phyloP scores from a whole-genome alignment of 1,140 invertebrate genomes.

The Panulirus ornatus region DNA sequence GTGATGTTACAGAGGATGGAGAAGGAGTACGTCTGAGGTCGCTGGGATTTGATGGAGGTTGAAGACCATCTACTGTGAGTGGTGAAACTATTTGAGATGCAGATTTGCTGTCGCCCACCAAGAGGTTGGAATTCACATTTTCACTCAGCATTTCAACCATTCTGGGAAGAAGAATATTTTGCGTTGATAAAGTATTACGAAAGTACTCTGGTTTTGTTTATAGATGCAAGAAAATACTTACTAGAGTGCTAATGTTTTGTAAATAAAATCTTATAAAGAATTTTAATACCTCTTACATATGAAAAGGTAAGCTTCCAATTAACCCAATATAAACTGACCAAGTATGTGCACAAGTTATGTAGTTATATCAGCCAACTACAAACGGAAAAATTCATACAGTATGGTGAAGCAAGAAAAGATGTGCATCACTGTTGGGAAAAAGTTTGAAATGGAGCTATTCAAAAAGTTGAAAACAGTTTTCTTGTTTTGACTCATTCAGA shows the following conservation, averaged over 20 bases:
- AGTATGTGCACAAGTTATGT: no score
- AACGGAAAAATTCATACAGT: no score
- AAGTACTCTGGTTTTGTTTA: neutral
- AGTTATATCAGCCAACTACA: no score
- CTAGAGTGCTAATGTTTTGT: neutral
- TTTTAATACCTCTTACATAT: neutral
- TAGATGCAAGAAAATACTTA: neutral
- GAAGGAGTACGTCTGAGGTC: neutral
- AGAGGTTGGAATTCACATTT: constrained; percentile 60
- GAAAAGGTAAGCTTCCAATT: neutral
- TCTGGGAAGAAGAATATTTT: constrained; percentile 32
- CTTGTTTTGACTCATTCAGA: no score
- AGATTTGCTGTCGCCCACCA: constrained; percentile 37
- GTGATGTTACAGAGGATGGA: neutral
- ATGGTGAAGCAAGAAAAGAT: no score
- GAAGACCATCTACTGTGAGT: neutral
- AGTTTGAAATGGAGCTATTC: no score
- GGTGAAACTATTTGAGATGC: neutral
- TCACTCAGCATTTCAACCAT: constrained; percentile 70
- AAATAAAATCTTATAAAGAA: neutral
- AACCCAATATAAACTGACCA: no score
- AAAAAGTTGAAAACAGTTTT: no score
- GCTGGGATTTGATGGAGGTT: neutral
- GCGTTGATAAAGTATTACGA: no score
- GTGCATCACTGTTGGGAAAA: no score